These are phyloP conservation scores for Amblyjoppa fuscipennis DNA, from an alignment of 2,888 invertebrate species.

Conservation along the genomic window DNA sequence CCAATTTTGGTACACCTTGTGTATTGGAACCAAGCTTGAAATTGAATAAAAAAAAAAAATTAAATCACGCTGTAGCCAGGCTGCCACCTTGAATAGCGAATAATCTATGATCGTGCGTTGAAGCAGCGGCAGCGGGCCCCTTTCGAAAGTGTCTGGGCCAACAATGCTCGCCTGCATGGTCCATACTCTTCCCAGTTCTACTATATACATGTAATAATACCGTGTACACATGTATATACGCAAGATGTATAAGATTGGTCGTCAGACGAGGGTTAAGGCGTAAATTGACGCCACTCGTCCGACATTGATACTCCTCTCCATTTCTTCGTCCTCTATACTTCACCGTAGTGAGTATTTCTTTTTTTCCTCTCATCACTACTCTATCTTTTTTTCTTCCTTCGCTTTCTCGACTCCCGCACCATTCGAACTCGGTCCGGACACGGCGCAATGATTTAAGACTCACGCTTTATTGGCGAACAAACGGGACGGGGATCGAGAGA, in stretches of 20 bases:
- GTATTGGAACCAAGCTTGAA: background rate
- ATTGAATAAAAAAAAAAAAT: constrained; percentile 9
- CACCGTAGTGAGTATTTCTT: background rate
- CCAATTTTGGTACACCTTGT: background rate
- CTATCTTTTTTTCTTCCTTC: constrained; percentile 2
- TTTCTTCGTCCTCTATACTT: constrained; percentile 50
- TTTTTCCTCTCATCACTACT: constrained; percentile 16
- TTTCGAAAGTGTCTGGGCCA: constrained; percentile 63
- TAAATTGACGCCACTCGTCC: constrained; percentile 62
- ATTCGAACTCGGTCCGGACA: constrained; percentile 3
- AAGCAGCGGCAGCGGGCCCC: constrained; percentile 39
- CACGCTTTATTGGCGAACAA: constrained; percentile 53
- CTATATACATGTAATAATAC: constrained; percentile 19
- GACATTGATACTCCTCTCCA: constrained; percentile 62
- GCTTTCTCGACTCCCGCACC: constrained; percentile 31
- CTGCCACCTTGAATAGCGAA: constrained; percentile 41
- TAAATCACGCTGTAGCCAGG: constrained; percentile 10
- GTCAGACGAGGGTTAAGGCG: constrained; percentile 56
- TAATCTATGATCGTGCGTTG: constrained; percentile 56
- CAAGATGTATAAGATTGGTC: constrained; percentile 58
- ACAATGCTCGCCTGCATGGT: constrained; percentile 53
- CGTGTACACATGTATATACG: constrained; percentile 14
- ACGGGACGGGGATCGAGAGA: constrained; percentile 44
- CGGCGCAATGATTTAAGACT: constrained; percentile 53
- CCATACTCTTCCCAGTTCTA: background rate